phyloP scores from a whole-genome alignment of 2,797 vertebrate genomes.

The Rhinophrynus dorsalis region DNA sequence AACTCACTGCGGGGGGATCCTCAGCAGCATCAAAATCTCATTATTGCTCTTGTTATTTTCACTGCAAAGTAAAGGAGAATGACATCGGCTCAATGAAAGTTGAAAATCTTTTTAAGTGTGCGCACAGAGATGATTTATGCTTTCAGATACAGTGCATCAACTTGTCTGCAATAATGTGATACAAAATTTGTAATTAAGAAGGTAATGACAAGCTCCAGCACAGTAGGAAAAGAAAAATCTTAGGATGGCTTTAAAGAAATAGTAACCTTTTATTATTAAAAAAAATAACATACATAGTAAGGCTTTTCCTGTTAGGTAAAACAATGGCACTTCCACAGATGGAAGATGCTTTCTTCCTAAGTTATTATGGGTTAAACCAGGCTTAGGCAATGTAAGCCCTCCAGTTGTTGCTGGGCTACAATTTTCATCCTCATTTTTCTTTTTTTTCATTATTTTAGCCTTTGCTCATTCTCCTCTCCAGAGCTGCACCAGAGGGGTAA shows the following conservation, averaged over 20 bases:
- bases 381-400: no score
- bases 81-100: conserved; percentile 24
- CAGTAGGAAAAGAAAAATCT: background rate
- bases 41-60: conserved; percentile 44
- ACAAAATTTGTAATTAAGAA: conserved; percentile 28
- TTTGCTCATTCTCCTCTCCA: no score
- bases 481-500: no score
- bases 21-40: conserved; percentile 45
- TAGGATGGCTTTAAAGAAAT: background rate
- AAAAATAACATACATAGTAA: background rate
- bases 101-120: conserved; percentile 13
- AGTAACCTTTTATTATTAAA: background rate
- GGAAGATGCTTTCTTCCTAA: no score
- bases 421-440: no score
- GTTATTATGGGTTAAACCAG: no score
- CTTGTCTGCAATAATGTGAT: conserved; percentile 12
- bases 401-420: no score
- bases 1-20: conserved; percentile 30
- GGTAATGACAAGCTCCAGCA: background rate
- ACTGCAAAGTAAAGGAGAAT: conserved; percentile 34
- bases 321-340: no score
- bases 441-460: no score
- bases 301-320: no score
- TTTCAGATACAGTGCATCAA: background rate
- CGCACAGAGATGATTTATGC: conserved; percentile 7